Base-by-base conservation (phyloP, 2,888 invertebrate species). In the Buathra laborator region DNA sequence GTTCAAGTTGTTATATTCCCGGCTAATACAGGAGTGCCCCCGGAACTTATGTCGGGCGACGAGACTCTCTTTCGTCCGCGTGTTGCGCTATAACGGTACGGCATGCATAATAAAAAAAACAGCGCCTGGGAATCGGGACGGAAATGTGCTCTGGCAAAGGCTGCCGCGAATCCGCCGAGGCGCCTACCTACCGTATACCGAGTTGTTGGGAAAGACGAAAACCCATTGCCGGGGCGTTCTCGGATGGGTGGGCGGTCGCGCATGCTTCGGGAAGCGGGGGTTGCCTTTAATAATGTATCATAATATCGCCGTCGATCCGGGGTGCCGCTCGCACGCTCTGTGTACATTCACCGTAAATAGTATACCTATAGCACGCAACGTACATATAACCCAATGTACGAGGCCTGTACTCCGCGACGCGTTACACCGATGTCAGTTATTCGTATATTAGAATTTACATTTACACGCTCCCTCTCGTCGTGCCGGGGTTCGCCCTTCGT, bases 281-380 rank as follows among this genome's bases (percentile, higher is more conserved):
- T 82, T 75, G 83, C 74, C 62, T 79, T 87, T 87, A 87, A 87
- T 86, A 87, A 86, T 85, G 71, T 77, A 88, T 83, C 86, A 71
- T 86, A 84, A 87, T 88, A 87, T 85, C 80, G 59, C 80, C 67
- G 37, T 81, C 59, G 78, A 66, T 62, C 48, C 64, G 16, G 48
- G 64, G 75, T 19, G 48, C 3, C 44, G 68, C 68, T 53, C 78
- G 68, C 68, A 59, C 62, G 46, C 29, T 46, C 56, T 43, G 75
- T 46, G 46, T 66, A 64, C 64, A 75, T 75, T 48, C 29, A 59
- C 14, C 59, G 24, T 59, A 59, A 59, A 59, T 59, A 59, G 59
- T 59, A 59, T 48, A 48, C 24, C 32, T 75, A 48, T 48, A 75
- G 12, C 48, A 67, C 32, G 32, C n/a, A 9, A 5, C n/a, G 56